Evolutionary conservation across 2,888 invertebrate genomes (phyloP), one percentile per base, ranked within the genome.

Genomic region (Epinotia demarniana): DNA sequence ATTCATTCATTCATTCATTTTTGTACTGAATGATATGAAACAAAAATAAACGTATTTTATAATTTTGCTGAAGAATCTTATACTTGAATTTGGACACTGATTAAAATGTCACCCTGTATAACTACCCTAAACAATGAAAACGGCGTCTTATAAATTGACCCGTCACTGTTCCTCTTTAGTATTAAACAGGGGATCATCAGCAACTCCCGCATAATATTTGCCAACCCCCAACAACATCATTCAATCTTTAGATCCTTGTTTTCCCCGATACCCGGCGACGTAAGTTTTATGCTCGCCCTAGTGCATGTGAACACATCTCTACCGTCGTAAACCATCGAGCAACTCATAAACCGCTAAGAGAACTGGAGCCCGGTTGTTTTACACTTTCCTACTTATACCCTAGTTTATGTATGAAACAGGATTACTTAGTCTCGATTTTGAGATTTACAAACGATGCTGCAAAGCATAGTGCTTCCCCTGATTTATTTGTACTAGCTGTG

Each of bases 261-360:
- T 73, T 53, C 19, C n/a, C 64, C 39, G 27, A 58, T 70, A 70
- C 39, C 58, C 63, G 4, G 39, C 23, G 16, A 69, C 60, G 63
- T 66, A 68, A 75, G 75, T 71, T 71, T 75, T 71, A 75, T 23
- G 70, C 60, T 23, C 60, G 66, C 53, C 64, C 53, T 75, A 64
- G 68, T 72, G 53, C 60, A 66, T 49, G 64, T 66, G 33, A 70
- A 71, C 70, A 75, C 53, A 66, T 60, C 60, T 60, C 64, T 58
- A 18, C 64, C 57, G 58, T 70, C 75, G 70, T 75, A 71, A 75
- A 75, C 75, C 70, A 75, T 66, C 70, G 70, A 60, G 61, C 39
- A 39, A 61, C 75, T 60, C 75, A 71, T 75, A 75, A 75, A 75
- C 75, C 63, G 64, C 64, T 74, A 63, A 64, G 49, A 57, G 60